Evolutionary conservation across 2,888 invertebrate species (phyloP), one percentile per base, ranked within the genome.

Genomic region (Acrobasis suavella): DNA sequence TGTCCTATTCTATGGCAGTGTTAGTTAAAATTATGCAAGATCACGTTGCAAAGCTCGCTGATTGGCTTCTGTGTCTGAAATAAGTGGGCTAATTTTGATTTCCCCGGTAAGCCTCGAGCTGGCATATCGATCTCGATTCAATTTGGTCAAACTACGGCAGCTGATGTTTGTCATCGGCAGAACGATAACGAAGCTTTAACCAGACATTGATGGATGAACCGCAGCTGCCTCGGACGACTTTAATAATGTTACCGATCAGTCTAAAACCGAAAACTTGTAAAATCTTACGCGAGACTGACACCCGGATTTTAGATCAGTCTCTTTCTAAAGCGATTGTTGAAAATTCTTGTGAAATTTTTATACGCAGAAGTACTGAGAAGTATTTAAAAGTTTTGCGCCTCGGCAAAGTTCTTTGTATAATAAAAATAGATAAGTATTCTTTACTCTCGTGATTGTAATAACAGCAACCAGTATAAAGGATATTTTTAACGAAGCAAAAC

Each of bases 61-160:
- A 42, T 56, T 56, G 56, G 14, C 56, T 42, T 56, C 56, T 56
- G 42, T n/a, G 10, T 56, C 42, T 17, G 7, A 22, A 56, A 56
- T 56, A 56, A 42, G 42, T 42, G 46, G 39, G 42, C 56, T 42
- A 46, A 56, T 56, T 56, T 42, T 42, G 39, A 55, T 56, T 56
- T 61, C 37, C 51, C 8, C 61, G 39, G 46, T 38, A 37, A 22
- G 32, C 42, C 52, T 56, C 55, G 50, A 62, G 56, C 61, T 46
- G 46, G 46, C 63, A 58, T 64, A 69, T 71, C 65, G 65, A 69
- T 69, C 67, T 64, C 65, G 52, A 67, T 69, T 59, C 64, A 69
- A 68, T 72, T 70, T 67, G 60, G 62, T 63, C 56, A 54, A 51
- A 42, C 17, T 51, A 39, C 64, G 52, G 32, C 63, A 55, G 60